phyloP scores from a whole-genome alignment of 2,113 vertebrate genomes.

The Heterochromis multidens region DNA sequence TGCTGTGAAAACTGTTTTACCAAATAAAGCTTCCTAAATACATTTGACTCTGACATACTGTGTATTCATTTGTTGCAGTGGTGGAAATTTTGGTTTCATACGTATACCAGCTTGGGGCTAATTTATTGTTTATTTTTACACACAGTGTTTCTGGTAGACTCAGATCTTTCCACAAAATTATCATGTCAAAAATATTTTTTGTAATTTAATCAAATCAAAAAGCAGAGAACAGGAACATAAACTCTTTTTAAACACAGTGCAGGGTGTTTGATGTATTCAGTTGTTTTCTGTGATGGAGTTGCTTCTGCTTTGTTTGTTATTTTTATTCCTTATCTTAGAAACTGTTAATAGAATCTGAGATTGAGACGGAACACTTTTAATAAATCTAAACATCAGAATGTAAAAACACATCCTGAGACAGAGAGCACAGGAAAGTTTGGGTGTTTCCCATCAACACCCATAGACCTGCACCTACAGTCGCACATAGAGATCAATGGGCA shows the following conservation, averaged over 20 bases:
- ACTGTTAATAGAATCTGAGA: constrained; percentile 2
- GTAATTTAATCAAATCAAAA: neutral
- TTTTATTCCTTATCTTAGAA: neutral
- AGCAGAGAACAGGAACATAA: neutral
- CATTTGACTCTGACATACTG: neutral
- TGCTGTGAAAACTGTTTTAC: neutral
- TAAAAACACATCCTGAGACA: neutral
- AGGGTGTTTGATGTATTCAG: neutral
- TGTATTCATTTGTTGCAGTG: neutral
- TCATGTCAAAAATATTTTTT: neutral
- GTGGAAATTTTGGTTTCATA: neutral
- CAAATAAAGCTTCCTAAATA: neutral
- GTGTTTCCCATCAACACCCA: neutral
- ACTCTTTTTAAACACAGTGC: neutral
- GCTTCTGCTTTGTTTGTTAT: neutral
- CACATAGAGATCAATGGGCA: neutral
- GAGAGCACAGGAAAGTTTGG: neutral
- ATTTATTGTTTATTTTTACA: neutral
- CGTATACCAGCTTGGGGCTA: neutral
- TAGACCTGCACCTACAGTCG: neutral
- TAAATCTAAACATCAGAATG: neutral
- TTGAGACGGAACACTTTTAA: neutral
- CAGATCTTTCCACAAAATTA: neutral
- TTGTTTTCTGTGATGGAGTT: neutral
- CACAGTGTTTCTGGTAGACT: neutral